phyloP scores from a whole-genome alignment of 2,888 invertebrate genomes.

The Aromia moschata region DNA sequence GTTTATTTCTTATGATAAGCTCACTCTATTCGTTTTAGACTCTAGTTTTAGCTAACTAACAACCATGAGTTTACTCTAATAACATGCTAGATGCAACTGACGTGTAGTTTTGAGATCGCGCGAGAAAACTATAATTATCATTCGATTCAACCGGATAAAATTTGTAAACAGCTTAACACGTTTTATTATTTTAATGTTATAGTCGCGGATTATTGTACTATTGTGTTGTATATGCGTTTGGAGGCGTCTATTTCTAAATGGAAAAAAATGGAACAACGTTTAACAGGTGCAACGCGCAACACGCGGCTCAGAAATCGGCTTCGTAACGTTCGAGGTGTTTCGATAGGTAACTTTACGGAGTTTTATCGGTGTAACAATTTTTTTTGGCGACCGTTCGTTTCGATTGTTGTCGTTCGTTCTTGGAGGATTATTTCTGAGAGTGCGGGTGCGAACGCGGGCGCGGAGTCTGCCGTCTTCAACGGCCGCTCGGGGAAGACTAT shows the following conservation, averaged over 20 bases:
- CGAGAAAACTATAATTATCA: conserved; percentile 7
- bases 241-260: neutral
- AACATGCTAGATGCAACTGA: neutral
- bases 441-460: conserved; percentile 47
- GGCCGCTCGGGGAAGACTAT: conserved; percentile 57
- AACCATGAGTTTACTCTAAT: conserved; percentile 19
- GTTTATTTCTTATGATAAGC: conserved; percentile 26
- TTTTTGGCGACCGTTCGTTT: conserved; percentile 20
- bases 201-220: conserved; percentile 29
- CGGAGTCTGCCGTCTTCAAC: conserved; percentile 48
- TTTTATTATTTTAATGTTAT: conserved; percentile 20
- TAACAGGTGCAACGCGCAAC: conserved; percentile 24
- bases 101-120: neutral
- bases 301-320: too few relatives aligned
- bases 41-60: conserved; percentile 26
- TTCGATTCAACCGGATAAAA: conserved; percentile 12
- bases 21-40: conserved; percentile 33
- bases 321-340: neutral
- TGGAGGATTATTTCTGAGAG: too few relatives aligned
- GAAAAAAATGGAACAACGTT: conserved; percentile 15
- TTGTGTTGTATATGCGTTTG: conserved; percentile 7
- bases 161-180: conserved; percentile 19
- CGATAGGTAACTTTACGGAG: neutral
- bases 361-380: neutral
- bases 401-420: conserved; percentile 34